These are phyloP conservation scores for Cyaniris semiargus DNA, from an alignment of 2,888 invertebrate genomes.

Conservation along the genomic window DNA sequence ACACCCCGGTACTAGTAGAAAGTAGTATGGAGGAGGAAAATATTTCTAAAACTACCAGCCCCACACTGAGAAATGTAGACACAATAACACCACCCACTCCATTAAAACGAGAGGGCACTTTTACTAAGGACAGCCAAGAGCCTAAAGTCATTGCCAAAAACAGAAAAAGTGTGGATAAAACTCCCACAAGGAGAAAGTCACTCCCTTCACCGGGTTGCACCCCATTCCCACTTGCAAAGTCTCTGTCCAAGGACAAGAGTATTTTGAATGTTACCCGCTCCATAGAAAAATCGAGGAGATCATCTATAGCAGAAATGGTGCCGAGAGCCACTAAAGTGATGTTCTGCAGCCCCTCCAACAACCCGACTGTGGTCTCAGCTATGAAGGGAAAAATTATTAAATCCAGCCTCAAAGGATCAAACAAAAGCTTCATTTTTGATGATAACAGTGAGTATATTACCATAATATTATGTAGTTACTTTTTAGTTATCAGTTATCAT, in stretches of 20 bases:
- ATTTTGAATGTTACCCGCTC: conserved; percentile 65
- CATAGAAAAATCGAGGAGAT: conserved; percentile 57
- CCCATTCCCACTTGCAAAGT: conserved; percentile 56
- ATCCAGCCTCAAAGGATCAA: conserved; percentile 73
- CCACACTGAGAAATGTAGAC: not conserved
- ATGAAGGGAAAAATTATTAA: conserved; percentile 67
- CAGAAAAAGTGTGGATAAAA: conserved; percentile 43
- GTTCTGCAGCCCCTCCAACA: conserved; percentile 71
- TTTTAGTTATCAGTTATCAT: no score
- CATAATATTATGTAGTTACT: not conserved
- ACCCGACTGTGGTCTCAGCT: conserved; percentile 50
- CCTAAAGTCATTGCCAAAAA: conserved; percentile 38
- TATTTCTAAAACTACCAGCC: conserved; percentile 5
- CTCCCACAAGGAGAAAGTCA: conserved; percentile 54
- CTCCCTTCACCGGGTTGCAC: conserved; percentile 64
- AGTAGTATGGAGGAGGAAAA: conserved; percentile 60
- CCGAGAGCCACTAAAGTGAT: conserved; percentile 62
- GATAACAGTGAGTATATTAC: conserved; percentile 56
- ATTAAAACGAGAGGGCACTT: conserved; percentile 62
- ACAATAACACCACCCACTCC: conserved; percentile 1
- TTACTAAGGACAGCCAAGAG: conserved; percentile 61
- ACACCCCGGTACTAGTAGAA: conserved; percentile 63
- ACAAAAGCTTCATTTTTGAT: conserved; percentile 71
- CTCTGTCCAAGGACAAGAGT: conserved; percentile 50
- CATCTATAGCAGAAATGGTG: conserved; percentile 46